Evolutionary conservation across 1,140 invertebrate species (phyloP).

Genomic region (Steinernema feltiae): DNA sequence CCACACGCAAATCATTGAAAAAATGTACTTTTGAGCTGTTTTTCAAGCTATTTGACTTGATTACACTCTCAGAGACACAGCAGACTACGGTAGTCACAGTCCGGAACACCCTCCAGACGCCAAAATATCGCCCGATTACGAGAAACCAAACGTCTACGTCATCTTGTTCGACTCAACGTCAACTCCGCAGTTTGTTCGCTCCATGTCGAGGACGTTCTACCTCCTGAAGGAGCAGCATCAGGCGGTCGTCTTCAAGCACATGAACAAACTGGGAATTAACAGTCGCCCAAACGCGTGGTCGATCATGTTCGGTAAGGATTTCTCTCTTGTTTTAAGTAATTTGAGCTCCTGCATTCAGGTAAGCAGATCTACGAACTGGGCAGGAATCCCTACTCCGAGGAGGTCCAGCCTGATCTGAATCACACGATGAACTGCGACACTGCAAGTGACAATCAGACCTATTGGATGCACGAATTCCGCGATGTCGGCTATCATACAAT

Average conservation of each 20-base stretch:
- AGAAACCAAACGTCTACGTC: background rate
- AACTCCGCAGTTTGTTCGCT: slow-evolving; percentile 16
- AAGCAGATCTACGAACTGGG: background rate
- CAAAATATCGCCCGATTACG: background rate
- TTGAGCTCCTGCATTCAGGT: background rate
- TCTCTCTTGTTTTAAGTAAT: background rate
- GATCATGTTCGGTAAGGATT: background rate
- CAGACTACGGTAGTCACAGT: too few relatives aligned
- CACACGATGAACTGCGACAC: background rate
- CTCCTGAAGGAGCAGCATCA: slow-evolving; percentile 21
- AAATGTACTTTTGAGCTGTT: too few relatives aligned
- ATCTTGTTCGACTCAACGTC: background rate
- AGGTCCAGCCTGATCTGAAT: background rate
- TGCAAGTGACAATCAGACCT: background rate
- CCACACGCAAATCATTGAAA: background rate
- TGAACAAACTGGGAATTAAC: slow-evolving; percentile 32
- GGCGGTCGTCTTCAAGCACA: slow-evolving; percentile 24
- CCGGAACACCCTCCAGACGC: background rate
- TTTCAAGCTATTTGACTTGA: too few relatives aligned
- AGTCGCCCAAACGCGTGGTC: background rate
- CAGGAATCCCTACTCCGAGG: background rate
- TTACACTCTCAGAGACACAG: too few relatives aligned
- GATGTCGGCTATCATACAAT: background rate
- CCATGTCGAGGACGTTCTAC: slow-evolving; percentile 18
- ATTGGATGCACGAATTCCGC: background rate